Base-by-base conservation (phyloP, 2,113 vertebrate species). In the Accipiter virgatus region DNA sequence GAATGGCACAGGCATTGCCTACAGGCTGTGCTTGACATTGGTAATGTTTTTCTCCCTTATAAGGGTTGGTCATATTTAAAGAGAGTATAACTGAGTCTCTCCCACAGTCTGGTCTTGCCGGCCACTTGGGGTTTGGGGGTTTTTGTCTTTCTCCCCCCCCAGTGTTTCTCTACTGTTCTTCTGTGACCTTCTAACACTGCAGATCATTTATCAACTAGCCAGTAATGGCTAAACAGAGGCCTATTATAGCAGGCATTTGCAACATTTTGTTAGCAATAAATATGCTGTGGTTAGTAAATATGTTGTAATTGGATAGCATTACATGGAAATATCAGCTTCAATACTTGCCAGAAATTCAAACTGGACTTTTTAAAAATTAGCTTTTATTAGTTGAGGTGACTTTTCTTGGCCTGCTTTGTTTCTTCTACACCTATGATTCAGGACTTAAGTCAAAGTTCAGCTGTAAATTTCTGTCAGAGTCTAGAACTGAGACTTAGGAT, bases 1-100 rank as follows among this genome's bases (percentile, higher is more conserved):
- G 84, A 53, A 53, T 81, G 93, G 95, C 75, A 96, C 93, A 81
- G 40, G 40, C 87, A 74, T 74, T 74, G 87, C 83, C 13, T 53
- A 10, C 36, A 32, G 40, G 22, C 38, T 62, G 36, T 3, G 16
- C n/a, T 81, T 56, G 6, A 42, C 8, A 0, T 25, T 45, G 40
- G 38, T 10, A 40, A 12, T 90, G 42, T 40, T 83, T 88, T 91
- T 96, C 75, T 90, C 62, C 95, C 95, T 90, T 95, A 84, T 94
- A 97, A 93, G 90, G 95, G 40, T 27, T 10, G 67, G 36, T 91
- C n/a, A 21, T 13, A 62, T 45, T 74, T 62, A 56, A 42, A 18
- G 25, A 80, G 26, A 34, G 10, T 15, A 10, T 31, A 34, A 81
- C 48, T 16, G 38, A 67, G 15, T 52, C 19, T 77, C 65, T 58